A percentile compares a stretch with the other conserved stretches of the same genome.
Evolutionary conservation across 1,140 invertebrate species (phyloP).

Genomic region (Heliconius melpomene): DNA sequence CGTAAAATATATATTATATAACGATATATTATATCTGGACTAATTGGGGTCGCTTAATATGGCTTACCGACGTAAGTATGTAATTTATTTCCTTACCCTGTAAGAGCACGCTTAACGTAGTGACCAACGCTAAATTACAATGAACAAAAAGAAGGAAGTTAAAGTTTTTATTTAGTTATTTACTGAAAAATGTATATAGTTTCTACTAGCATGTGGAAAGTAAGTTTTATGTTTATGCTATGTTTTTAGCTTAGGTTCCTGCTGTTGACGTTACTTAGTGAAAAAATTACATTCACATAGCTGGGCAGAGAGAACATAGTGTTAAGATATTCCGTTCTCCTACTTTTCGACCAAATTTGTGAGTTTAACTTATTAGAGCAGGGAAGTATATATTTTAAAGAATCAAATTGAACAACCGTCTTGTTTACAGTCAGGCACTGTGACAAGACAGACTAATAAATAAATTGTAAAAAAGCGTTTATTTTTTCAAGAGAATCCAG

Average conservation of each 20-base stretch:
- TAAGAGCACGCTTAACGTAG: conserved; percentile 42
- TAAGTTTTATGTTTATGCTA: not conserved
- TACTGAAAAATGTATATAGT: not conserved
- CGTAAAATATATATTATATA: conserved; percentile 70
- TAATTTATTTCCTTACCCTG: conserved; percentile 74
- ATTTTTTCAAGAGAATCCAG: not conserved
- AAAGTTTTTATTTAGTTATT: not conserved
- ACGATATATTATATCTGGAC: conserved; percentile 71
- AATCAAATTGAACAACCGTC: no score
- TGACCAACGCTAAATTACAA: conserved; percentile 43
- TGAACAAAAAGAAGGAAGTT: conserved; percentile 30
- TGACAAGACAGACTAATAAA: no score
- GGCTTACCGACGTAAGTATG: conserved; percentile 79
- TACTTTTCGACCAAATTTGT: no score
- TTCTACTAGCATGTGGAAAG: not conserved
- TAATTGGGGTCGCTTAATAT: conserved; percentile 81
- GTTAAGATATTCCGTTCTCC: no score
- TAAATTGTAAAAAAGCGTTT: no score
- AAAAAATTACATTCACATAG: no score
- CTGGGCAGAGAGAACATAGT: no score
- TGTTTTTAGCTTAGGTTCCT: not conserved
- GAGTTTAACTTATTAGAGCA: no score
- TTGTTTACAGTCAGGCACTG: no score
- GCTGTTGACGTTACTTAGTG: no score
- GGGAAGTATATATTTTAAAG: no score